phyloP scores from a whole-genome alignment of 2,888 invertebrate species.

The Archips crataeganus region DNA sequence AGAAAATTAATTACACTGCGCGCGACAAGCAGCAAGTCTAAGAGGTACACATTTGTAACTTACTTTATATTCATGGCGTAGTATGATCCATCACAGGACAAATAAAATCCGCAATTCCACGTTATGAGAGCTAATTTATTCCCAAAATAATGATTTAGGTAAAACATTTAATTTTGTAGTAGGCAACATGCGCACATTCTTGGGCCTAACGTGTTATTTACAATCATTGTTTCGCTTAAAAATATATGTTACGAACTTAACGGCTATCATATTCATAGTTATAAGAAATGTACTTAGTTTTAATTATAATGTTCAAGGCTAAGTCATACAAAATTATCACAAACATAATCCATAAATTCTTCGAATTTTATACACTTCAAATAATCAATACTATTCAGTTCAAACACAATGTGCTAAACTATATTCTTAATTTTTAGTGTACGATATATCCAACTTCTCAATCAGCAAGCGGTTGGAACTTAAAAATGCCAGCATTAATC shows the following conservation, averaged over 20 bases:
- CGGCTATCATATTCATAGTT: conserved; percentile 25
- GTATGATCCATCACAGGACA: neutral
- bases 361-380: conserved; percentile 13
- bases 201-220: conserved; percentile 30
- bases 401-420: neutral
- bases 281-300: conserved; percentile 40
- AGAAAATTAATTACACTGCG: too few species aligned
- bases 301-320: conserved; percentile 24
- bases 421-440: neutral
- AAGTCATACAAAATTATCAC: conserved; percentile 39
- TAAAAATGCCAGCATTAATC: neutral
- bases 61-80: too few species aligned
- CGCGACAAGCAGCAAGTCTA: too few species aligned
- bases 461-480: neutral
- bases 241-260: conserved; percentile 34
- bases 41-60: too few species aligned
- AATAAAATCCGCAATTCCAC: conserved; percentile 20
- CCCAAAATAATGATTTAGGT: conserved; percentile 32
- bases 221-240: conserved; percentile 26
- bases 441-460: neutral
- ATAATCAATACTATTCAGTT: conserved; percentile 2
- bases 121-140: conserved; percentile 41
- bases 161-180: conserved; percentile 29
- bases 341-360: conserved; percentile 37
- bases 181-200: conserved; percentile 20